Percentiles rank a stretch among this genome's conserved stretches.
These are phyloP conservation scores for Synergus laeviventris DNA, from an alignment of 2,888 invertebrate species.

Conservation along the genomic window DNA sequence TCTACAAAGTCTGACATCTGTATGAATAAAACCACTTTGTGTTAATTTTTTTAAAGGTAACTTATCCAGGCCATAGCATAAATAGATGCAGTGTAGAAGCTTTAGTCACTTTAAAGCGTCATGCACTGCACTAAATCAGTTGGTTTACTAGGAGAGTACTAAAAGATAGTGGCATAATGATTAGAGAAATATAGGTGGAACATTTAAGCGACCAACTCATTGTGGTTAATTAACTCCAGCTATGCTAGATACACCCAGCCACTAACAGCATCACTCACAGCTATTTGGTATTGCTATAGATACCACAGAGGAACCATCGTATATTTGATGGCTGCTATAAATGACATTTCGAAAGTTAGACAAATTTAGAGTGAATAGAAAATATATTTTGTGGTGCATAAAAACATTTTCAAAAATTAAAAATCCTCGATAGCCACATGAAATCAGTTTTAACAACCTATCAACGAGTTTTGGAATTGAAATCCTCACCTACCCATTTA, in stretches of 20 bases:
- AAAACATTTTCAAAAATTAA: background rate
- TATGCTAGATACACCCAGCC: background rate
- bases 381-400: no score
- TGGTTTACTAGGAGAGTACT: background rate
- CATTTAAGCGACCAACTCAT: slow-evolving; percentile 27
- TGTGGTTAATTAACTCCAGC: slow-evolving; percentile 22
- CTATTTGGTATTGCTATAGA: slow-evolving; percentile 25
- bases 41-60: background rate
- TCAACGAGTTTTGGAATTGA: background rate
- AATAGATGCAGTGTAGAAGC: background rate
- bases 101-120: background rate
- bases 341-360: no score
- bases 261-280: slow-evolving; percentile 1
- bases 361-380: no score
- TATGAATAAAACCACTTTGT: background rate
- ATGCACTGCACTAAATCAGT: background rate
- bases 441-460: no score
- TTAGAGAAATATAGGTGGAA: slow-evolving; percentile 13
- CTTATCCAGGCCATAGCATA: background rate
- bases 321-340: background rate
- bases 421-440: no score
- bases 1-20: background rate
- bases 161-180: background rate
- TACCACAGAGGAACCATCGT: background rate
- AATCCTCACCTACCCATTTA: background rate